Evolutionary conservation across 1,140 invertebrate genomes (phyloP).

Genomic region (Apocrypta bakeri): DNA sequence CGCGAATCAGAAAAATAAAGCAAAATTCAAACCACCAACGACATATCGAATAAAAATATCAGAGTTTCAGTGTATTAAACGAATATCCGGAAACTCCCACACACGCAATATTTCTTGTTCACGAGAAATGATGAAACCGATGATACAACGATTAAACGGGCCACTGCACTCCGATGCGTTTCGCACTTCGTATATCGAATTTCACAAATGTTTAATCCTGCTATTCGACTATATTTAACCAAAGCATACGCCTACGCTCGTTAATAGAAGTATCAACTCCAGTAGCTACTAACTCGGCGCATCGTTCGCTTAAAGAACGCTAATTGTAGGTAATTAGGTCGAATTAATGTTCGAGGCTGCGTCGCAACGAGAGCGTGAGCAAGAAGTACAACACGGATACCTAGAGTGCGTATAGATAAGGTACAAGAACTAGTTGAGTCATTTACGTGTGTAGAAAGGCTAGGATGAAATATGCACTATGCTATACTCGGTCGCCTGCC

Average conservation of each 20-base stretch:
- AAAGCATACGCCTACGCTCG: neutral
- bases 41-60: too few species aligned
- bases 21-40: too few species aligned
- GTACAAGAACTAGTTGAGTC: slow-evolving; percentile 25
- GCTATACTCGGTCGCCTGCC: neutral
- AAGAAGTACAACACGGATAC: slow-evolving; percentile 44
- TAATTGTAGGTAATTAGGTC: slow-evolving; percentile 64
- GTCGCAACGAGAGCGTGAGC: slow-evolving; percentile 1
- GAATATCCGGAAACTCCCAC: too few species aligned
- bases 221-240: neutral
- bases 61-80: too few species aligned
- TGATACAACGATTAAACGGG: too few species aligned
- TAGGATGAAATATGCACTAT: too few species aligned
- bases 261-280: neutral
- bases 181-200: neutral
- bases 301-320: slow-evolving; percentile 27
- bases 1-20: too few species aligned
- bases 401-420: neutral
- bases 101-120: too few species aligned
- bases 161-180: too few species aligned
- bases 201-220: neutral
- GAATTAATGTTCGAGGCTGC: slow-evolving; percentile 51
- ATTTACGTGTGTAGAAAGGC: slow-evolving; percentile 3
- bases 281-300: neutral
- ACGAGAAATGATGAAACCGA: too few species aligned